Evolutionary conservation across 2,113 vertebrate species (phyloP), one percentile per base, ranked within the genome.

Genomic region (Coregonus clupeaformis): DNA sequence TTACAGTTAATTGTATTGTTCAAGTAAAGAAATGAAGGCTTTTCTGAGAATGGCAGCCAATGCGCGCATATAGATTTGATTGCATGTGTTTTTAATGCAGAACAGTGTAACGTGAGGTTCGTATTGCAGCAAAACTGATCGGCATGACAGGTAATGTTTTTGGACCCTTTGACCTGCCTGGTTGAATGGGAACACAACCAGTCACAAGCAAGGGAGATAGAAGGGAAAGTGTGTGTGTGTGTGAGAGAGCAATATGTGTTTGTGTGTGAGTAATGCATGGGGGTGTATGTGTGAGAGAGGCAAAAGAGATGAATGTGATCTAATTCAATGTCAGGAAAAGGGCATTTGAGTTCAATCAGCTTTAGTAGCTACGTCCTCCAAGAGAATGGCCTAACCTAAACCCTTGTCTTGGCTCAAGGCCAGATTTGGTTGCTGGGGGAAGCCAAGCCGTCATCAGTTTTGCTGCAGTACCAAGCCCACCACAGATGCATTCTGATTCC

Each of bases 91-190:
- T 89, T 79, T 80, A 71, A 84, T 87, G 83, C 84, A 89, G 75
- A 85, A 84, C 12, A 74, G 83, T 90, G 84, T 87, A 18, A 75
- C 79, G 80, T 81, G 74, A 81, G 71, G 91, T 92, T 86, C 92
- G 93, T 88, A 93, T 92, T 96, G 95, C 94, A 93, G 95, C 94
- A 95, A 94, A 94, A 93, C 90, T 84, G 80, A 93, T 89, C 52
- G 27, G 2, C 30, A 70, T 55, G 30, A 86, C 90, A 87, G 87
- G 84, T 91, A 63, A 85, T 85, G 79, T 90, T 80, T 79, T 83
- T 81, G 76, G 59, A 68, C 5, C 29, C 1, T 77, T 73, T 80
- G 69, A 64, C 60, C 77, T 36, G 24, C 45, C 24, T 36, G 7
- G 27, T 5, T 70, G 52, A 71, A 24, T 76, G 66, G 45, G 24